phyloP scores from a whole-genome alignment of 2,113 vertebrate species.

The Cephalopholis sonnerati region DNA sequence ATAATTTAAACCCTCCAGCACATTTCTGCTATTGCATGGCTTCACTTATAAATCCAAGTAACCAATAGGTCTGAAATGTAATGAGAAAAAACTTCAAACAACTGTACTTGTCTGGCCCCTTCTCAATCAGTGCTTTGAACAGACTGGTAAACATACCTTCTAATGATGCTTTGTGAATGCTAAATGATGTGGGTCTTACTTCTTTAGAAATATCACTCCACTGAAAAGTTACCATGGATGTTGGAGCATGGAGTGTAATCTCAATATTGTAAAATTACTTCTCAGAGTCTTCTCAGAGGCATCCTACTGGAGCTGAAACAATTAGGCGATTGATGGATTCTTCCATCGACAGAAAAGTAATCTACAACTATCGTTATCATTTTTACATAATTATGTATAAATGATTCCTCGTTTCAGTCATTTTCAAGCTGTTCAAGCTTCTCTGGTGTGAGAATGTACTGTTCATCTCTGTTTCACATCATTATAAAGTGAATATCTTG shows the following conservation, averaged over 20 bases:
- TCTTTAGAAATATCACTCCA: background rate
- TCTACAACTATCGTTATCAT: background rate
- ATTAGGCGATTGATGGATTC: background rate
- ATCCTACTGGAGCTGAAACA: background rate
- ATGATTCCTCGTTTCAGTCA: background rate
- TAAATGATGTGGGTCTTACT: background rate
- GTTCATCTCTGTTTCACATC: too few species aligned
- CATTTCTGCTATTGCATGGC: slow-evolving; percentile 20
- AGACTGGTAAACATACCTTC: background rate
- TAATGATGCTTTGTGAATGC: background rate
- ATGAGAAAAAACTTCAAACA: slow-evolving; percentile 19
- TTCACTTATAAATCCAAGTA: slow-evolving; percentile 10
- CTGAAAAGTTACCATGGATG: background rate
- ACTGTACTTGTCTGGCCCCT: background rate
- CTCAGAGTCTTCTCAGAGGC: background rate
- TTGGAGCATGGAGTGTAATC: background rate
- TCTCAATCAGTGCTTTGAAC: background rate
- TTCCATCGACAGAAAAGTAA: background rate
- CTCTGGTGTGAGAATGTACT: background rate
- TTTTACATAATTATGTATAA: too few species aligned
- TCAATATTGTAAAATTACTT: background rate
- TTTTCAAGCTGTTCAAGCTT: background rate
- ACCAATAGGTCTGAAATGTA: slow-evolving; percentile 4
- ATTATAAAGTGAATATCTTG: too few species aligned
- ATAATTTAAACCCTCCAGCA: slow-evolving; percentile 34